Evolutionary conservation across 2,113 vertebrate species (phyloP).

Genomic region (Gyps fulvus): DNA sequence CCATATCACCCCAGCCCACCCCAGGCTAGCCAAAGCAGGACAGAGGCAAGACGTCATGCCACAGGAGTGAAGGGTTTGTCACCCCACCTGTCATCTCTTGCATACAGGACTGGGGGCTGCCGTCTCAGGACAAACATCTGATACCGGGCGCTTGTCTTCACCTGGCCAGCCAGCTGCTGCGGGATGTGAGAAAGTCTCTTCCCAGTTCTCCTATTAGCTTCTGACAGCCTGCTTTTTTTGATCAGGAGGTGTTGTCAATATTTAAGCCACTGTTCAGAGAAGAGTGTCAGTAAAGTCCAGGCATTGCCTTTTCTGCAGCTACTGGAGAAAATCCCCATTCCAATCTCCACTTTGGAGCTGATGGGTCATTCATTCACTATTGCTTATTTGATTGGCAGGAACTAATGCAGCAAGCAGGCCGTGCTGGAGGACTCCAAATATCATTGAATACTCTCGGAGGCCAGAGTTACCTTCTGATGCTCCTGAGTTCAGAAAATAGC

Average conservation of each 20-base stretch:
- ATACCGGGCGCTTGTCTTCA: accelerated
- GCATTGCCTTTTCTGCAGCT: background rate
- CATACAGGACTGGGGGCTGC: background rate
- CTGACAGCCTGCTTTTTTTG: background rate
- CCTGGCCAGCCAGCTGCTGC: background rate
- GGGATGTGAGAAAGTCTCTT: background rate
- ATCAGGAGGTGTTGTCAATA: background rate
- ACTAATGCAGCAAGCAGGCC: background rate
- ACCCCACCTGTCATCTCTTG: background rate
- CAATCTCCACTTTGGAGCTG: background rate
- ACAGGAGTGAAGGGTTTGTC: background rate
- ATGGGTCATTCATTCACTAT: background rate
- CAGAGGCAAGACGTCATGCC: background rate
- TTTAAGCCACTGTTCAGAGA: background rate
- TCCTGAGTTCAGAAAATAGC: background rate
- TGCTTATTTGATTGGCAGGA: background rate
- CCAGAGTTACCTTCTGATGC: background rate
- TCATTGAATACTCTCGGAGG: background rate
- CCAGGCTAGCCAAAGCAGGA: background rate
- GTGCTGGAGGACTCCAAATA: background rate
- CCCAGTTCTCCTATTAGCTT: background rate
- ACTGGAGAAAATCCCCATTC: background rate
- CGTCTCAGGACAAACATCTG: background rate
- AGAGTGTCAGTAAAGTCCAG: background rate
- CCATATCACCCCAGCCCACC: background rate